These are phyloP conservation scores for Lepidurus packardi DNA, from an alignment of 1,140 invertebrate genomes.

Conservation along the genomic window DNA sequence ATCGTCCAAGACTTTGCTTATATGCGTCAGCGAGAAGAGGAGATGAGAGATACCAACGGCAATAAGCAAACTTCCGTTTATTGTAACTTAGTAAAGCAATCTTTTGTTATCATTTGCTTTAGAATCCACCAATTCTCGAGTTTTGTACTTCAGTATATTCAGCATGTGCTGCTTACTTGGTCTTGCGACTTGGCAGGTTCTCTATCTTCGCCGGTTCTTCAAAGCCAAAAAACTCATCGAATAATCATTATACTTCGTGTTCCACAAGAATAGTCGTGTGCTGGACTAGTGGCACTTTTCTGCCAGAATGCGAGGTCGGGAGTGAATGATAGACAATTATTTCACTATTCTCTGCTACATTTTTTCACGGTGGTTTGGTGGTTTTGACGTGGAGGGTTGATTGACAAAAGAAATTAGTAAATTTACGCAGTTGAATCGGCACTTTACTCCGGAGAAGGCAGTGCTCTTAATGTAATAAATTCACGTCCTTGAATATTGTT, in stretches of 20 bases:
- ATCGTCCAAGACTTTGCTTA: constrained; percentile 96
- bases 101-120: constrained; percentile 48
- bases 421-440: not conserved
- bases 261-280: constrained; percentile 1
- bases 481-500: not conserved
- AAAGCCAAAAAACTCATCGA: constrained; percentile 99
- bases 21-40: constrained; percentile 93
- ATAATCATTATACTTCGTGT: constrained; percentile 48
- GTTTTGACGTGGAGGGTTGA: not conserved
- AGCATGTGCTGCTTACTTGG: constrained; percentile 91
- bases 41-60: constrained; percentile 99
- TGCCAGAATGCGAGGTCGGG: constrained; percentile 2
- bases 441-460: not conserved
- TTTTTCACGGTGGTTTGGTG: constrained; percentile 6
- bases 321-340: not conserved
- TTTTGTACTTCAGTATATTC: constrained; percentile 96
- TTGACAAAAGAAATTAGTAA: not conserved
- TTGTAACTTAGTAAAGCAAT: constrained; percentile 24
- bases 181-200: constrained; percentile 94
- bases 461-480: constrained; percentile 15
- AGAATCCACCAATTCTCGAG: constrained; percentile 94
- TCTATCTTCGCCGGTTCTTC: constrained; percentile 95
- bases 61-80: constrained; percentile 41
- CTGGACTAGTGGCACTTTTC: not conserved
- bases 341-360: not conserved